Percentiles rank a stretch among this genome's conserved stretches.
phyloP scores from a whole-genome alignment of 2,113 vertebrate species.

The Hydrochoerus hydrochaeris region DNA sequence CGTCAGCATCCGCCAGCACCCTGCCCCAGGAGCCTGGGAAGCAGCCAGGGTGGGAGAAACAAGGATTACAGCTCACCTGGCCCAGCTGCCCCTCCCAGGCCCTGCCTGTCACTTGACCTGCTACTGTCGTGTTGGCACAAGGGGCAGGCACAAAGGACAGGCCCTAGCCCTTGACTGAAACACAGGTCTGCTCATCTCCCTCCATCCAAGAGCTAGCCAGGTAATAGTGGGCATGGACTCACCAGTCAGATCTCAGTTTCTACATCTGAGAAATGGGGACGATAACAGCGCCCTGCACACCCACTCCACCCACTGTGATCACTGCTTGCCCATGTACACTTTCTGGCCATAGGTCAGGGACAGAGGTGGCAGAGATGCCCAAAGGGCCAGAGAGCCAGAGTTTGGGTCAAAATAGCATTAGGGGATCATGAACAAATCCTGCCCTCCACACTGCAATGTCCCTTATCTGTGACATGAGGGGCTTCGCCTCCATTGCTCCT shows the following conservation, averaged over 20 bases:
- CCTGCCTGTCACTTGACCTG: neutral
- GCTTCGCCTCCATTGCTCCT: neutral
- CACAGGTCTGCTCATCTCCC: neutral
- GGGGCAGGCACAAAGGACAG: neutral
- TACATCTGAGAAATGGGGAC: conserved; percentile 47
- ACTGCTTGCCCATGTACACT: neutral
- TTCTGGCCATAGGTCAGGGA: neutral
- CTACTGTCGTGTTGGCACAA: neutral
- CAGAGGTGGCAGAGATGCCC: neutral
- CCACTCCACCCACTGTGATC: neutral
- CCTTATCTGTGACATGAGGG: neutral
- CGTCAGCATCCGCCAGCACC: neutral
- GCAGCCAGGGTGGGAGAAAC: neutral
- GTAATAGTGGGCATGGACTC: neutral
- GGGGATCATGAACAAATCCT: neutral
- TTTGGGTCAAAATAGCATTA: neutral
- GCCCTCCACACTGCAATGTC: neutral
- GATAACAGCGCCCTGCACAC: neutral
- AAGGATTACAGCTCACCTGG: neutral
- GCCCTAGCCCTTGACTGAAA: neutral
- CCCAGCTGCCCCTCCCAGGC: conserved; percentile 19
- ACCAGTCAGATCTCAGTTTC: conserved; percentile 22
- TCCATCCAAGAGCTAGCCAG: conserved; percentile 29
- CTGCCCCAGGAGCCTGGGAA: neutral
- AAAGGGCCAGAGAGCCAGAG: neutral